Evolutionary conservation across 2,113 vertebrate species (phyloP), one percentile per base, ranked within the genome.

Genomic region (Caranx ignobilis): DNA sequence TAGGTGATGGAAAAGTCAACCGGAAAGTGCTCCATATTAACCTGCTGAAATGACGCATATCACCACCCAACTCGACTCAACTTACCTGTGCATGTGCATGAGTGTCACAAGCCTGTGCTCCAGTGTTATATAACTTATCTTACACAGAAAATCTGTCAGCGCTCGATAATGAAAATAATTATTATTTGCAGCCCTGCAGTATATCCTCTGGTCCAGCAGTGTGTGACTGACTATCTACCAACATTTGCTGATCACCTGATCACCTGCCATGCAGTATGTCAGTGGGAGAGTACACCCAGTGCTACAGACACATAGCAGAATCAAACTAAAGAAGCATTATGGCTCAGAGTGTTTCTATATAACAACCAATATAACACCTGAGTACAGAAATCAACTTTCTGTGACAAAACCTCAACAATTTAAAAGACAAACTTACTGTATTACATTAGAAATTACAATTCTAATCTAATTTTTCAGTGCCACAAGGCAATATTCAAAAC

Each of bases 181-280:
- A 9, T 3, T 11, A 54, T 4, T 21, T 54, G 52, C 57, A 60
- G 45, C 16, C 26, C 43, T 57, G 5, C 34, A 26, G 60, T 35
- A 47, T 35, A 50, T n/a, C 21, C 37, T 18, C 21, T 64, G 48
- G 57, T 10, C 34, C 66, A 18, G 39, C 41, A 54, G 6, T 75
- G 31, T 7, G 26, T 5, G 26, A 26, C n/a, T 57, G 1, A 41
- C 39, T 41, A 8, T 41, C 39, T 41, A 41, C 39, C 39, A 41
- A n/a, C 31, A 50, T 62, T 21, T 52, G 48, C 21, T 43, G 63
- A 82, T 80, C 43, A 59, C 66, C 64, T 54, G 47, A 72, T n/a
- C 26, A 26, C 26, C 26, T 26, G 26, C 26, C 1, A 26, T 63
- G 61, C 34, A 56, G 39, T 5, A 35, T 6, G 54, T 43, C 56